phyloP scores from a whole-genome alignment of 2,797 vertebrate genomes.

The Arrhamphus sclerolepis region DNA sequence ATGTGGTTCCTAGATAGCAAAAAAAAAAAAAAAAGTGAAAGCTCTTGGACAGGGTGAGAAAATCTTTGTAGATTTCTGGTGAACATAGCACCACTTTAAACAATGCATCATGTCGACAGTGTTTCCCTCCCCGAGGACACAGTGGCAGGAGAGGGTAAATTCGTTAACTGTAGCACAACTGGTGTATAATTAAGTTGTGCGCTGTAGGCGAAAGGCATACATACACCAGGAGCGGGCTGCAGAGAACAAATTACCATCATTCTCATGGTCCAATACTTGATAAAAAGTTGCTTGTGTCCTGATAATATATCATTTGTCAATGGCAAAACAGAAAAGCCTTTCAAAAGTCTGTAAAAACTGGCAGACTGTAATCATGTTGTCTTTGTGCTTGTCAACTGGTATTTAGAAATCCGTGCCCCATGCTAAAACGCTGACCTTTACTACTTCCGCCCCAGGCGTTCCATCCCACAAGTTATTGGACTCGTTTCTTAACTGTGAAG shows the following conservation, averaged over 20 bases:
- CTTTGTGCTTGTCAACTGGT: slow-evolving; percentile 71
- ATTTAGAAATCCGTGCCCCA: slow-evolving; percentile 73
- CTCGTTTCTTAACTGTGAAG: slow-evolving; percentile 76
- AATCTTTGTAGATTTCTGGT: slow-evolving; percentile 61
- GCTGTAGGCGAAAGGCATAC: slow-evolving; percentile 59
- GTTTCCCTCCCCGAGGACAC: slow-evolving; percentile 46
- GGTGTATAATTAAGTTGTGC: slow-evolving; percentile 72
- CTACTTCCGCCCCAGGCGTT: slow-evolving; percentile 57
- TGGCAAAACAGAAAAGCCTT: slow-evolving; percentile 57
- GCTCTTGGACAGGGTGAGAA: slow-evolving; percentile 50
- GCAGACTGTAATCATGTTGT: slow-evolving; percentile 69
- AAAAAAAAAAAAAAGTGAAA: slow-evolving; percentile 18
- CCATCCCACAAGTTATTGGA: slow-evolving; percentile 72
- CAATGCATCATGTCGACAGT: slow-evolving; percentile 60
- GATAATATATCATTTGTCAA: slow-evolving; percentile 71
- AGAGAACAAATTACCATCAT: slow-evolving; percentile 66
- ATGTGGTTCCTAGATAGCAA: too few relatives aligned
- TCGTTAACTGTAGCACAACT: slow-evolving; percentile 73
- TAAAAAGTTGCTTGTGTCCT: slow-evolving; percentile 56
- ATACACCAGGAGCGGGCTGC: slow-evolving; percentile 43
- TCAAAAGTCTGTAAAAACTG: slow-evolving; percentile 48
- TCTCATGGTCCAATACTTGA: slow-evolving; percentile 60
- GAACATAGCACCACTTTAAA: slow-evolving; percentile 60
- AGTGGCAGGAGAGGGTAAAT: slow-evolving; percentile 68
- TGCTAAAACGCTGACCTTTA: slow-evolving; percentile 76